Percentiles rank a stretch among this genome's conserved stretches.
Evolutionary conservation across 2,113 vertebrate species (phyloP).

Genomic region (Polyodon spathula): DNA sequence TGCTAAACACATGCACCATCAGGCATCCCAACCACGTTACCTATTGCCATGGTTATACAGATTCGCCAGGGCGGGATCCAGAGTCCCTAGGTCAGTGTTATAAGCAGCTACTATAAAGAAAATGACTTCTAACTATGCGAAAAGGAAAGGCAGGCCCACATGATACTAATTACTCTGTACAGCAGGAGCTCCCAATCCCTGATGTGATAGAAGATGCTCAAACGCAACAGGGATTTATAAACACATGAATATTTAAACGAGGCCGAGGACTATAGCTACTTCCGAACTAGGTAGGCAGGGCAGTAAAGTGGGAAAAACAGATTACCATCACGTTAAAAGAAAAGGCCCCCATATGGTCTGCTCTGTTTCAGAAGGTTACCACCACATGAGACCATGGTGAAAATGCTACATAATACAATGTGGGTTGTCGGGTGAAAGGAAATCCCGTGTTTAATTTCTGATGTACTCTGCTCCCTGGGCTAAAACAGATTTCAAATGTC

Average conservation of each 20-base stretch:
- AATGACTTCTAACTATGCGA: background rate
- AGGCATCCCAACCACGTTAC: background rate
- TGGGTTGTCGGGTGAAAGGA: no score
- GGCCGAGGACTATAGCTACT: conserved; percentile 6
- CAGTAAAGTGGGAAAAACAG: background rate
- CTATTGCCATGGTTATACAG: background rate
- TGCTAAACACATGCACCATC: background rate
- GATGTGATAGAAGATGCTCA: conserved; percentile 3
- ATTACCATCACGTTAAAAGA: background rate
- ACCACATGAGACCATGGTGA: background rate
- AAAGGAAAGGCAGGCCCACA: conserved; percentile 11
- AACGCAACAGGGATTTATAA: conserved; percentile 10
- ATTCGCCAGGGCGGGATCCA: background rate
- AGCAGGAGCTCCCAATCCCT: conserved; percentile 24
- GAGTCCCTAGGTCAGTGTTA: background rate
- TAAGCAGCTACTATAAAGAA: background rate
- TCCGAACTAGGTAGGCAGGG: background rate
- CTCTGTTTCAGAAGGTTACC: background rate
- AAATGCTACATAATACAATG: background rate
- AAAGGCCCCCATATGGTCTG: background rate
- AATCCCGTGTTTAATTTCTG: no score
- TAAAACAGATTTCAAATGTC: no score
- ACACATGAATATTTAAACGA: conserved; percentile 15
- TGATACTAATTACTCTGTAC: conserved; percentile 36
- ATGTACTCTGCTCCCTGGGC: no score